phyloP scores from a whole-genome alignment of 1,140 invertebrate genomes.

The Periplaneta americana region DNA sequence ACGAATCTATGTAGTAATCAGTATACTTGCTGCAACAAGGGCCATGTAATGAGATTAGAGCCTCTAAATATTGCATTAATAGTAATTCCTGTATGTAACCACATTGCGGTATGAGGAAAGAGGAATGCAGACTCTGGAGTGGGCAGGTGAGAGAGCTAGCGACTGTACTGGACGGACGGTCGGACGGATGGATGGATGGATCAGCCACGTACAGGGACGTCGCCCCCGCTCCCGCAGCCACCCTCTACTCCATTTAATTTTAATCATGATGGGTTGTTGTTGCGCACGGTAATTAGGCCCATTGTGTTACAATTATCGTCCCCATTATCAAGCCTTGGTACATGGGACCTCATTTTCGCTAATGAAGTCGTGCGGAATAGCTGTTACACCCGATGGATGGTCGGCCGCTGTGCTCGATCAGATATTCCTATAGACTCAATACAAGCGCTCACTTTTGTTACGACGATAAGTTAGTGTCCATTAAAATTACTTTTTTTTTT shows the following conservation, averaged over 20 bases:
- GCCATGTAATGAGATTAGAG: neutral
- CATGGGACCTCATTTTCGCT: slow-evolving; percentile 9
- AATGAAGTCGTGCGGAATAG: slow-evolving; percentile 5
- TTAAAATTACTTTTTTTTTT: too few species aligned
- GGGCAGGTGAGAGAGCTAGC: neutral
- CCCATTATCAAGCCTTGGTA: slow-evolving; percentile 4
- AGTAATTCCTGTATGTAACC: neutral
- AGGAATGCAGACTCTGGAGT: neutral
- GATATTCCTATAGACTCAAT: too few species aligned
- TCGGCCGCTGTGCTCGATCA: neutral
- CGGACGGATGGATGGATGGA: neutral
- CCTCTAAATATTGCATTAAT: neutral
- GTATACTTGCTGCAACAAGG: neutral
- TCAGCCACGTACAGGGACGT: too few species aligned
- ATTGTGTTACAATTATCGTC: slow-evolving; percentile 9
- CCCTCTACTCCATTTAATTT: slow-evolving; percentile 6
- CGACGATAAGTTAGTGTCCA: too few species aligned
- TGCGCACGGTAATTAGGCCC: neutral
- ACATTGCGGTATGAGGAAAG: neutral
- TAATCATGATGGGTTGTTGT: slow-evolving; percentile 4
- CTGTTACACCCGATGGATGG: neutral
- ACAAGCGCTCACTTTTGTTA: too few species aligned
- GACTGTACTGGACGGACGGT: neutral
- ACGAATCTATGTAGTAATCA: too few species aligned
- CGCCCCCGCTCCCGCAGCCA: neutral